Percentiles rank a stretch among this genome's conserved stretches.
Conservation (phyloP, 2,113 vertebrate species). For the Leptosomus discolor region DNA sequence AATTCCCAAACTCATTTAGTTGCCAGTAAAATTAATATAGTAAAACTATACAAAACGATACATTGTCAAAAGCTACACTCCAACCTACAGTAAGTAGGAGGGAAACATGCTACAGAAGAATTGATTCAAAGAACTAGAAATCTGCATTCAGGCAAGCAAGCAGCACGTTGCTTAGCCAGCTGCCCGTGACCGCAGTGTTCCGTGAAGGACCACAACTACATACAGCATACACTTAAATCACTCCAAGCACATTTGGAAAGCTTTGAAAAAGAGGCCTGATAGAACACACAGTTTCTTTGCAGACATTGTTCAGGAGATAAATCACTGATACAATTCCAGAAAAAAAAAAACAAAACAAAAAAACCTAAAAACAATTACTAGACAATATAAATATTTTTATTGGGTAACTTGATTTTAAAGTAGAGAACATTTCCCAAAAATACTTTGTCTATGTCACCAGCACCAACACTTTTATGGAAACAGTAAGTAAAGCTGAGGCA, state of each 20-base stretch:
- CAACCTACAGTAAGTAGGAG: not conserved
- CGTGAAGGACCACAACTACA: not conserved
- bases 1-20: not conserved
- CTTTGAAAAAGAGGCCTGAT: not conserved
- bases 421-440: not conserved
- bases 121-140: not conserved
- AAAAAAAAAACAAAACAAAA: not conserved
- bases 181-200: not conserved
- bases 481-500: not conserved
- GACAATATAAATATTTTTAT: not conserved
- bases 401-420: not conserved
- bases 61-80: not conserved
- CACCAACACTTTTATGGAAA: not conserved
- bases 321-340: not conserved
- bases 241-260: not conserved
- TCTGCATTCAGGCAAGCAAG: not conserved
- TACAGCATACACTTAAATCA: not conserved
- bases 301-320: not conserved
- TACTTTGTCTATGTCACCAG: not conserved
- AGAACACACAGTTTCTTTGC: not conserved
- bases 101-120: not conserved
- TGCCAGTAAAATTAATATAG: not conserved
- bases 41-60: not conserved
- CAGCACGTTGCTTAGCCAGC: not conserved
- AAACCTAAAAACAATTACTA: not conserved